Evolutionary conservation across 2,113 vertebrate genomes (phyloP).

Genomic region (Empidonax traillii): DNA sequence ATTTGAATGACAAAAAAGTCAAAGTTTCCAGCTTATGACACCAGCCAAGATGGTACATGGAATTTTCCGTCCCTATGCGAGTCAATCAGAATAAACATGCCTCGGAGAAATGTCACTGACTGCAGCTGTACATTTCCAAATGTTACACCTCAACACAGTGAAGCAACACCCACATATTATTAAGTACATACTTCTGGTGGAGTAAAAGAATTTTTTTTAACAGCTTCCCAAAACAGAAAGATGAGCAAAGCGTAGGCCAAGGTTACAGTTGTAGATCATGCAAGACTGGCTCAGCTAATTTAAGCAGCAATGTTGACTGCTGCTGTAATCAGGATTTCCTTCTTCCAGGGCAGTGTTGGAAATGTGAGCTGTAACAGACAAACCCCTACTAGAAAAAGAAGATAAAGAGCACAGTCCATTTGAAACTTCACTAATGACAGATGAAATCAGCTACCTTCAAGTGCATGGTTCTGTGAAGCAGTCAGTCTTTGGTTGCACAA

Average conservation of each 20-base stretch:
- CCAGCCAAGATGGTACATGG: not conserved
- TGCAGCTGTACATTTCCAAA: not conserved
- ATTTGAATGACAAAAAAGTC: not conserved
- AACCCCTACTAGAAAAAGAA: not conserved
- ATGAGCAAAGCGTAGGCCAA: not conserved
- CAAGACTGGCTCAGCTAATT: not conserved
- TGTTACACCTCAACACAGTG: not conserved
- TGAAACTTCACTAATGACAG: conserved; percentile 21
- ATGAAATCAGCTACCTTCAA: conserved; percentile 18
- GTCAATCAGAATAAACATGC: not conserved
- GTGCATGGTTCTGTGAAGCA: conserved; percentile 31
- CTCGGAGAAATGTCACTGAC: not conserved
- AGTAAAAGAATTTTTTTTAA: not conserved
- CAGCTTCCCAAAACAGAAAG: conserved; percentile 11
- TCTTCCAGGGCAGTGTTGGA: not conserved
- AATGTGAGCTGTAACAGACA: not conserved
- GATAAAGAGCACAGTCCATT: not conserved
- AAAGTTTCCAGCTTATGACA: conserved; percentile 34
- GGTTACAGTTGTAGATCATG: not conserved
- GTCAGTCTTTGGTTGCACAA: conserved; percentile 10
- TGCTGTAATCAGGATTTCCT: not conserved
- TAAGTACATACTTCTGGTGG: not conserved
- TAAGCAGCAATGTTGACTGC: not conserved
- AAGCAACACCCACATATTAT: not conserved
- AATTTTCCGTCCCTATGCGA: conserved; percentile 7